Conservation (phyloP, 1,140 invertebrate genomes). For the Lepidurus couesii region DNA sequence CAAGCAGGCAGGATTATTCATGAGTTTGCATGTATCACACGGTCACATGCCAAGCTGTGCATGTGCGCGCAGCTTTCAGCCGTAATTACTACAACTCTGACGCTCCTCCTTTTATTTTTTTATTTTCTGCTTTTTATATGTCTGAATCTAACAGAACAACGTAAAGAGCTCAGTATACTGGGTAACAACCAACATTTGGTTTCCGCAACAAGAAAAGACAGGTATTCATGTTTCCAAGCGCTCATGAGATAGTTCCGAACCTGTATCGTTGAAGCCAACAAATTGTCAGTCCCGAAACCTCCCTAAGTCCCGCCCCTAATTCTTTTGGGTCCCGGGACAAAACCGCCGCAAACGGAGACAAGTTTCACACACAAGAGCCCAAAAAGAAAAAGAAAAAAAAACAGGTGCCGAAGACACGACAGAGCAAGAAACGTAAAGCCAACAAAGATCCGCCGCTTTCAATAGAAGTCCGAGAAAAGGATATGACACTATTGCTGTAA, state of each 20-base stretch:
- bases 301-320: neutral
- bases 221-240: neutral
- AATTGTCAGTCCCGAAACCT: neutral
- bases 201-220: neutral
- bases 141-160: neutral
- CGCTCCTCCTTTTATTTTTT: neutral
- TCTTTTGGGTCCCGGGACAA: neutral
- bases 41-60: constrained; percentile 13
- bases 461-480: neutral
- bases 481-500: neutral
- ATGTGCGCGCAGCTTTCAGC: constrained; percentile 8
- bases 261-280: neutral
- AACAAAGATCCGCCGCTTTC: constrained; percentile 1
- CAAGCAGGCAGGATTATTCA: constrained; percentile 19
- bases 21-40: constrained; percentile 22
- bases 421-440: neutral
- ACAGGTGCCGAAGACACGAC: constrained; percentile 9
- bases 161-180: neutral
- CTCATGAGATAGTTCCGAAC: neutral
- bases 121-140: neutral
- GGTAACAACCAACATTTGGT: neutral
- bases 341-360: neutral
- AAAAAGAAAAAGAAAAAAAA: neutral
- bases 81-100: constrained; percentile 15
- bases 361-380: neutral